phyloP scores from a whole-genome alignment of 2,888 invertebrate species.

The Agonopterix arenella region DNA sequence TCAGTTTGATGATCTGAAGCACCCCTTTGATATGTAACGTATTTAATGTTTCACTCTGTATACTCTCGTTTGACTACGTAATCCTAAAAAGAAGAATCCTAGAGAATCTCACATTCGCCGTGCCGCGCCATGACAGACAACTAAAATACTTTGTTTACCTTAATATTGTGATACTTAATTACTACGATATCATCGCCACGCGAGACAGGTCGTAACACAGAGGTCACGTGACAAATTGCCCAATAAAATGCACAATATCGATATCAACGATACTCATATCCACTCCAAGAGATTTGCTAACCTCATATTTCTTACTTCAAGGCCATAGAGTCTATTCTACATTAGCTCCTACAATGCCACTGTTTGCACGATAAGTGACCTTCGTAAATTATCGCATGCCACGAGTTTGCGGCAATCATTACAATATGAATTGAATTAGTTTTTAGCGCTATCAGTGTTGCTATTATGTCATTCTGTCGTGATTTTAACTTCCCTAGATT shows the following conservation, averaged over 20 bases:
- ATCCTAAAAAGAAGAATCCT: no score
- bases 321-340: conserved; percentile 21
- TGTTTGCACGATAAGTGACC: conserved; percentile 29
- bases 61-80: no score
- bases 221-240: conserved; percentile 8
- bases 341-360: conserved; percentile 19
- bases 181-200: background rate
- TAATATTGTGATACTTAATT: no score
- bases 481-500: conserved; percentile 3
- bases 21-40: no score
- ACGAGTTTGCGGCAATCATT: background rate
- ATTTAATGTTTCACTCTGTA: no score
- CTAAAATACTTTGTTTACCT: no score
- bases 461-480: conserved; percentile 10
- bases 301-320: conserved; percentile 22
- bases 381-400: conserved; percentile 23
- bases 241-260: conserved; percentile 6
- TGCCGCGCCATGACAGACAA: no score
- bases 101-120: no score
- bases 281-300: conserved; percentile 13
- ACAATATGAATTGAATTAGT: background rate
- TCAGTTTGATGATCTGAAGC: no score
- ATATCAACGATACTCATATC: conserved; percentile 1
- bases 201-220: background rate
- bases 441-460: conserved; percentile 3